Evolutionary conservation across 2,888 invertebrate species (phyloP).

Genomic region (Euphydryas editha): DNA sequence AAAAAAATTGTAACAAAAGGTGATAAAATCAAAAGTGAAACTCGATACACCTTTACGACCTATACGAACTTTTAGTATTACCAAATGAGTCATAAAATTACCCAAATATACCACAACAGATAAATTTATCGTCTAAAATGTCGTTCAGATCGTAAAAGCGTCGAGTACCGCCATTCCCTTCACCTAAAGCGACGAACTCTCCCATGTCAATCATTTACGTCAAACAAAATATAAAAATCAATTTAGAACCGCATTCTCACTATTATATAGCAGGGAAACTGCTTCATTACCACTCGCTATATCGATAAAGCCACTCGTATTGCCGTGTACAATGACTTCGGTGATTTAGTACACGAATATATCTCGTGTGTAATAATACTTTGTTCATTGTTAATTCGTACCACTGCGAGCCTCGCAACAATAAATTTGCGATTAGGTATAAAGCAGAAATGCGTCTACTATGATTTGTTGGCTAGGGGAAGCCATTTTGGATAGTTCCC

Average conservation of each 20-base stretch:
- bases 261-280: conserved; percentile 71
- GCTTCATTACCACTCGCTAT: conserved; percentile 76
- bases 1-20: neutral
- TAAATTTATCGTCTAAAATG: conserved; percentile 71
- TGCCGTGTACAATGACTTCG: conserved; percentile 59
- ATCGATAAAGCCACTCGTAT: conserved; percentile 66
- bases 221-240: conserved; percentile 83
- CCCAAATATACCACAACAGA: conserved; percentile 78
- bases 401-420: conserved; percentile 70
- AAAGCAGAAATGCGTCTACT: conserved; percentile 68
- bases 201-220: conserved; percentile 81
- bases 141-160: conserved; percentile 73
- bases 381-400: conserved; percentile 78
- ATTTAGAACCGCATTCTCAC: conserved; percentile 69
- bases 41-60: conserved; percentile 60
- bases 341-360: conserved; percentile 66
- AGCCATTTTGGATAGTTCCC: conserved; percentile 60
- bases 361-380: conserved; percentile 73
- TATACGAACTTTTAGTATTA: conserved; percentile 68
- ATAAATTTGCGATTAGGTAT: conserved; percentile 82
- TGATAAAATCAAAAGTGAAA: conserved; percentile 22
- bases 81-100: conserved; percentile 81
- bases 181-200: conserved; percentile 51
- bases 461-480: conserved; percentile 70
- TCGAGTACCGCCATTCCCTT: conserved; percentile 55